phyloP scores from a whole-genome alignment of 2,113 vertebrate genomes.

The Limanda limanda region DNA sequence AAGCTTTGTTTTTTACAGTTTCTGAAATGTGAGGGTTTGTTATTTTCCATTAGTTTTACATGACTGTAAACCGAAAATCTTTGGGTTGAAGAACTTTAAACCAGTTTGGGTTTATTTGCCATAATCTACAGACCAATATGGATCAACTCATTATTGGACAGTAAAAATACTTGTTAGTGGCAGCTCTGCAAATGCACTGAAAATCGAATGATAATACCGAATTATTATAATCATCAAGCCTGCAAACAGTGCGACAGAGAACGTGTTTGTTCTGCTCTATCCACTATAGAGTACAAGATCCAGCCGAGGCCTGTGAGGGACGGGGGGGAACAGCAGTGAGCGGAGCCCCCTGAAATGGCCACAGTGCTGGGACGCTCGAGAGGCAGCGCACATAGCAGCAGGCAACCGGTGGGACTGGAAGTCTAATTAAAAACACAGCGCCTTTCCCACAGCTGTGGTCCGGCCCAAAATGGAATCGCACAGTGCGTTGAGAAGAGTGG shows the following conservation, averaged over 20 bases:
- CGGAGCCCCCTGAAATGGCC: slow-evolving; percentile 54
- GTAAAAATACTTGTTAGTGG: background rate
- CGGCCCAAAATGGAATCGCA: slow-evolving; percentile 82
- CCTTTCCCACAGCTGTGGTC: slow-evolving; percentile 80
- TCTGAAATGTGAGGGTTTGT: too few species aligned
- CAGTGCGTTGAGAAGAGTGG: slow-evolving; percentile 43
- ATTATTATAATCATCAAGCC: background rate
- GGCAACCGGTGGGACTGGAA: slow-evolving; percentile 67
- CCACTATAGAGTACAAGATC: background rate
- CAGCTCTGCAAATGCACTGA: background rate
- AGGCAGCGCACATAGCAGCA: slow-evolving; percentile 53
- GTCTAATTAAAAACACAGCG: slow-evolving; percentile 85
- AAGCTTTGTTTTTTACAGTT: too few species aligned
- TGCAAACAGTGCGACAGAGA: background rate
- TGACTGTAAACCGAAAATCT: too few species aligned
- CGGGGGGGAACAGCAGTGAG: slow-evolving; percentile 22
- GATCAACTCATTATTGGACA: background rate
- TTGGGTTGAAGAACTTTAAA: too few species aligned
- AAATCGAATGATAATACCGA: background rate
- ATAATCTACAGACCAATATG: too few species aligned
- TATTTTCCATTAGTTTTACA: too few species aligned
- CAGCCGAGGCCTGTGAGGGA: slow-evolving; percentile 13
- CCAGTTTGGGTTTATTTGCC: too few species aligned
- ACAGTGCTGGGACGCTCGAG: slow-evolving; percentile 33
- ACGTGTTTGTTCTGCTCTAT: background rate